Percentiles rank a stretch among this genome's conserved stretches.
Conservation (phyloP, 2,888 invertebrate species). For the Keiferia lycopersicella region DNA sequence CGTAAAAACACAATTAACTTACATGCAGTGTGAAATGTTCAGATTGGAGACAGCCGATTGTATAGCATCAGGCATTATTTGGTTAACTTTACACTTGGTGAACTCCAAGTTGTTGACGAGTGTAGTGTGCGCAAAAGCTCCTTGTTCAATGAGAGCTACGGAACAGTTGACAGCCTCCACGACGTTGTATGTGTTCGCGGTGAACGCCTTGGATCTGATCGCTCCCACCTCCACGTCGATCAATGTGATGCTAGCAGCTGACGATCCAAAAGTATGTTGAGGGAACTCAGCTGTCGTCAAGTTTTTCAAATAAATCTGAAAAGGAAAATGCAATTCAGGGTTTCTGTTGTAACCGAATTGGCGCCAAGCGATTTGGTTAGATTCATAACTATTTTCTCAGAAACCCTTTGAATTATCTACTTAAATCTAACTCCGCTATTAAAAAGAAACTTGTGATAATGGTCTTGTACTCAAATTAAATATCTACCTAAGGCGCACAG, state of each 20-base stretch:
- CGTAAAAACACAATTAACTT: constrained; percentile 32
- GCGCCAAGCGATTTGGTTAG: too few species aligned
- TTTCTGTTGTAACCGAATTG: background rate
- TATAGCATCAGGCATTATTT: constrained; percentile 81
- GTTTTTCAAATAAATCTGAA: constrained; percentile 85
- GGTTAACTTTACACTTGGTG: constrained; percentile 79
- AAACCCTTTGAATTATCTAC: too few species aligned
- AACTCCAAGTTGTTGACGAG: constrained; percentile 83
- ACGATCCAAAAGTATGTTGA: constrained; percentile 83
- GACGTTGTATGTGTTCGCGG: constrained; percentile 83
- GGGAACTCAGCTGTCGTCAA: constrained; percentile 82
- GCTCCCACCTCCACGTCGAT: constrained; percentile 73
- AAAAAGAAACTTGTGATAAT: too few species aligned
- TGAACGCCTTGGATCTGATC: constrained; percentile 84
- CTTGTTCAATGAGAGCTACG: constrained; percentile 81
- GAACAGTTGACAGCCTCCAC: constrained; percentile 83
- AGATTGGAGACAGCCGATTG: constrained; percentile 84
- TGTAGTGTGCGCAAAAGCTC: constrained; percentile 83
- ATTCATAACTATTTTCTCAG: too few species aligned
- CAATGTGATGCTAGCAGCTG: constrained; percentile 82
- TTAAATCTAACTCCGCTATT: too few species aligned
- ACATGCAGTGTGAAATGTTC: constrained; percentile 84
- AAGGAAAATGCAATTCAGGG: background rate
- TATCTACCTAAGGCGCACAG: too few species aligned
- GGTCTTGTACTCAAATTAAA: background rate